Percentiles rank a stretch among this genome's conserved stretches.
Evolutionary conservation across 1,140 invertebrate genomes (phyloP).

Genomic region (Agrypnia vestita): DNA sequence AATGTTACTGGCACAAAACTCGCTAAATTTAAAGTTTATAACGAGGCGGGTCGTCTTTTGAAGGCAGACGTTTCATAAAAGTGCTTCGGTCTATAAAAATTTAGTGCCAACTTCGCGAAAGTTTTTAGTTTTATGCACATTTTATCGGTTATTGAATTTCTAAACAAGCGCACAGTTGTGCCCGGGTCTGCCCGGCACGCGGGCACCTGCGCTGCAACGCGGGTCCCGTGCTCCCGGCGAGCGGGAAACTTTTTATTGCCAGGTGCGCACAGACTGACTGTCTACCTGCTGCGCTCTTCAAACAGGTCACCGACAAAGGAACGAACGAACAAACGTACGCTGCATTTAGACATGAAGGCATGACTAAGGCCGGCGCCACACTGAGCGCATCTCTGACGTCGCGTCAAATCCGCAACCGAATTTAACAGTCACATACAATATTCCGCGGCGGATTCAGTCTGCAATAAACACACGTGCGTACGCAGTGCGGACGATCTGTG

Average conservation of each 20-base stretch:
- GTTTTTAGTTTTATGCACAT: slow-evolving; percentile 42
- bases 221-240: background rate
- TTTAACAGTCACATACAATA: too few relatives aligned
- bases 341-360: too few relatives aligned
- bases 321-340: too few relatives aligned
- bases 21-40: background rate
- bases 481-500: too few relatives aligned
- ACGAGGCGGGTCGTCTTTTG: background rate
- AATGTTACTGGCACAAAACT: background rate
- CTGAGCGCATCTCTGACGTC: too few relatives aligned
- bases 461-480: too few relatives aligned
- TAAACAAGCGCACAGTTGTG: slow-evolving; percentile 35
- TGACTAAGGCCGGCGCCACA: too few relatives aligned
- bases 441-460: too few relatives aligned
- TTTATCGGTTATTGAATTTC: slow-evolving; percentile 48
- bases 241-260: background rate
- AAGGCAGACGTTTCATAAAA: slow-evolving; percentile 19
- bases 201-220: background rate
- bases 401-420: too few relatives aligned
- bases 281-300: too few relatives aligned
- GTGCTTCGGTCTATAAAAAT: slow-evolving; percentile 28
- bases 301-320: too few relatives aligned
- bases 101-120: slow-evolving; percentile 28
- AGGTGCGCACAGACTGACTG: too few relatives aligned
- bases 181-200: background rate